Evolutionary conservation across 2,888 invertebrate genomes (phyloP).

Genomic region (Epicampocera succincta): DNA sequence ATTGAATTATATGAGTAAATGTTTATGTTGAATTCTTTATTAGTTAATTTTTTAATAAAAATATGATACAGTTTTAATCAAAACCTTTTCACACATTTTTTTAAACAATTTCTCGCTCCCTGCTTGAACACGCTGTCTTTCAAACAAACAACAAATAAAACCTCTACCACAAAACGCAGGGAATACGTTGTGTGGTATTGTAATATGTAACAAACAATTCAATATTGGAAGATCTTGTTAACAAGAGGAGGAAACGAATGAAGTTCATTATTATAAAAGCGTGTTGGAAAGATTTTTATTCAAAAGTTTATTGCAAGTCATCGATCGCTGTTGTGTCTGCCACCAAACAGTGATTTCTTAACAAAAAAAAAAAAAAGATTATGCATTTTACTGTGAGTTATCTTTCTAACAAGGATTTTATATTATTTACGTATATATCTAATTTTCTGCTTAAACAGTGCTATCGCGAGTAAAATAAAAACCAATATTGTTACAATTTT

Average conservation of each 20-base stretch:
- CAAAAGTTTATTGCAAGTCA: constrained; percentile 54
- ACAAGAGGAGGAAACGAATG: constrained; percentile 49
- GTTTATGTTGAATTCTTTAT: no score
- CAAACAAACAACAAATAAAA: constrained; percentile 27
- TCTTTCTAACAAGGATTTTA: not conserved
- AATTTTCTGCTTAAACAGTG: not conserved
- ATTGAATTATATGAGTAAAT: no score
- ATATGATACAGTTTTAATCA: no score
- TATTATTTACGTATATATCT: not conserved
- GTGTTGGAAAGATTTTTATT: constrained; percentile 38
- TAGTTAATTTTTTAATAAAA: no score
- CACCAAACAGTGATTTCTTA: constrained; percentile 32
- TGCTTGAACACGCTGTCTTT: constrained; percentile 26
- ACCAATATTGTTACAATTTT: no score
- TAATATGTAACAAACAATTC: constrained; percentile 48
- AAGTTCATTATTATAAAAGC: constrained; percentile 64
- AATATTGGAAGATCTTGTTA: constrained; percentile 53
- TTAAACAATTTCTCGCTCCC: constrained; percentile 28
- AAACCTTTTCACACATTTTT: not conserved
- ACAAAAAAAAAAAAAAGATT: constrained; percentile 25
- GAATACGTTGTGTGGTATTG: constrained; percentile 37
- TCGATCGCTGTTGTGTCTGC: constrained; percentile 30
- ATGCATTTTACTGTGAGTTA: constrained; percentile 55
- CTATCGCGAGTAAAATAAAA: no score
- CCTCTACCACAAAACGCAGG: constrained; percentile 12